Conservation (phyloP, 2,797 vertebrate species). For the Scolopax rusticola region DNA sequence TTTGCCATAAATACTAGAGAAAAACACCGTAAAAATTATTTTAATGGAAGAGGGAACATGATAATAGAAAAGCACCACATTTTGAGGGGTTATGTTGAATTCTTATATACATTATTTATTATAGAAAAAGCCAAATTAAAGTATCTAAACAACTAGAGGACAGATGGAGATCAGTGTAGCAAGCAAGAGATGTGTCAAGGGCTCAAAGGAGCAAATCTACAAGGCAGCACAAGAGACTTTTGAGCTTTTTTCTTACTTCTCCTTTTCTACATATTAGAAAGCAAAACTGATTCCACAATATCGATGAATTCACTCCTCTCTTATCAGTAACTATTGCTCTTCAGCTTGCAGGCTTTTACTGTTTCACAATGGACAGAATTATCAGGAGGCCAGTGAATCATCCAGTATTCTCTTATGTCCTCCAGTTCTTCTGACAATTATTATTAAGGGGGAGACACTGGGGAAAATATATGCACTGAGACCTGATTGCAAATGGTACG, state of each 20-base stretch:
- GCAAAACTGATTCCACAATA: neutral
- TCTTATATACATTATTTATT: neutral
- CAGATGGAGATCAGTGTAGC: neutral
- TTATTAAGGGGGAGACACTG: conserved; percentile 3
- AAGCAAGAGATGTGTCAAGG: neutral
- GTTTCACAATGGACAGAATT: neutral
- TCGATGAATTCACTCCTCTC: neutral
- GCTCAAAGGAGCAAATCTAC: neutral
- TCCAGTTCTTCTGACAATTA: conserved; percentile 28
- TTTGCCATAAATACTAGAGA: neutral
- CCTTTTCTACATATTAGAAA: neutral
- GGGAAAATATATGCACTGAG: conserved; percentile 18
- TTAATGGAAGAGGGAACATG: neutral
- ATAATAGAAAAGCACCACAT: neutral
- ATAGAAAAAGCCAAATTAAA: neutral
- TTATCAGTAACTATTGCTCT: neutral
- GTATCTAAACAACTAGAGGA: neutral
- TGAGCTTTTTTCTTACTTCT: neutral
- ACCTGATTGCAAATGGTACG: neutral
- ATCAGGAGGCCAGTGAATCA: conserved; percentile 6
- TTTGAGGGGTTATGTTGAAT: neutral
- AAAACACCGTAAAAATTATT: neutral
- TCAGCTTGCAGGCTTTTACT: neutral
- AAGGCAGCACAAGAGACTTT: neutral
- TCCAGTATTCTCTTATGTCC: neutral